A percentile compares a stretch with the other conserved stretches of the same genome.
phyloP scores from a whole-genome alignment of 2,888 invertebrate species.

The Malthinus flaveolus region DNA sequence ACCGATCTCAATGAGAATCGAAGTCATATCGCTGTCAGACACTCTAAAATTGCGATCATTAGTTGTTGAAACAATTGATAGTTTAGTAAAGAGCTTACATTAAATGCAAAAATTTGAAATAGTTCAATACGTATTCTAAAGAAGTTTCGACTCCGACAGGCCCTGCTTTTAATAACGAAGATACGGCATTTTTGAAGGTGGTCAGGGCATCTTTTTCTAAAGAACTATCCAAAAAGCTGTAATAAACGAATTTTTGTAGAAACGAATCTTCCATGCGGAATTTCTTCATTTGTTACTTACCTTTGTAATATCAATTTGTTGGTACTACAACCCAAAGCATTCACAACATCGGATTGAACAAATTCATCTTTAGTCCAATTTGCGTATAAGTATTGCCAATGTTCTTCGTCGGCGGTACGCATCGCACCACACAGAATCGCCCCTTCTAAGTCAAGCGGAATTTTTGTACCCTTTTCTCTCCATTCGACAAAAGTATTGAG shows the following conservation, averaged over 20 bases:
- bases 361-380: slow-evolving; percentile 39
- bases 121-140: slow-evolving; percentile 12
- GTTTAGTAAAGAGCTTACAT: slow-evolving; percentile 2
- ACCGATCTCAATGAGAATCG: slow-evolving; percentile 16
- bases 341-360: slow-evolving; percentile 17
- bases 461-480: slow-evolving; percentile 40
- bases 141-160: slow-evolving; percentile 7
- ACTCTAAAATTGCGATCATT: slow-evolving; percentile 8
- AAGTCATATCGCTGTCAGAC: background rate
- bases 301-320: slow-evolving; percentile 10
- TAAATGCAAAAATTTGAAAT: slow-evolving; percentile 2
- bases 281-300: background rate
- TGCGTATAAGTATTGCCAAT: slow-evolving; percentile 66
- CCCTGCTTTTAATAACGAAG: slow-evolving; percentile 13
- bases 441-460: slow-evolving; percentile 66
- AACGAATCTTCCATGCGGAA: no score
- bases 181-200: background rate
- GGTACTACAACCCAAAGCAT: slow-evolving; percentile 30
- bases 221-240: background rate
- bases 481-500: slow-evolving; percentile 50
- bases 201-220: background rate
- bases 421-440: slow-evolving; percentile 76
- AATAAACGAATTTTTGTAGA: no score
- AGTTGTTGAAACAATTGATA: background rate
- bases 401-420: slow-evolving; percentile 61